A percentile compares a stretch with the other conserved stretches of the same genome.
phyloP scores from a whole-genome alignment of 2,888 invertebrate species.

The Acleris holmiana region DNA sequence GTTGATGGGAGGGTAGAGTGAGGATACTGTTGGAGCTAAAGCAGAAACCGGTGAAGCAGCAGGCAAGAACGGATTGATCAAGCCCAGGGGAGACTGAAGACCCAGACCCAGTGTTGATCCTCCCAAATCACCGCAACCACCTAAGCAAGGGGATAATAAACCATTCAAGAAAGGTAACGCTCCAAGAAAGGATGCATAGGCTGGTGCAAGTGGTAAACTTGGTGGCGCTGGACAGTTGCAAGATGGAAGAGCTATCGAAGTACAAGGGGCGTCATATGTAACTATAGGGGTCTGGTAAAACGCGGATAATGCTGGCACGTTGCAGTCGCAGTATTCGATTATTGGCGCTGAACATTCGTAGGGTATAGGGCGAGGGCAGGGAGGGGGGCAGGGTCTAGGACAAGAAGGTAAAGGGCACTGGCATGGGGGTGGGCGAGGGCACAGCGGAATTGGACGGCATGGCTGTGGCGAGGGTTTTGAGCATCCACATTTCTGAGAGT shows the following conservation, averaged over 20 bases:
- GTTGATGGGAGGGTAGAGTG: conserved; percentile 48
- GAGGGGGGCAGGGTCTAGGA: neutral
- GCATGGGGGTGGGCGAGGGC: neutral
- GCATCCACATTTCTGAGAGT: conserved; percentile 11
- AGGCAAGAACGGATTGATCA: conserved; percentile 55
- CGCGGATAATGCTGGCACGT: neutral
- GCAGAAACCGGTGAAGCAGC: conserved; percentile 60
- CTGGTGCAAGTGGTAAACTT: conserved; percentile 11
- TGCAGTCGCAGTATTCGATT: conserved; percentile 5
- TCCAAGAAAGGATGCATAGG: neutral
- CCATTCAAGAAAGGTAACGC: neutral
- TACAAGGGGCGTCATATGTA: neutral
- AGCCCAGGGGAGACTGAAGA: conserved; percentile 26
- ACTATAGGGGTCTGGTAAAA: neutral
- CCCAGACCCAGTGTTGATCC: neutral
- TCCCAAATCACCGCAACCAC: neutral
- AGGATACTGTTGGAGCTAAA: conserved; percentile 47
- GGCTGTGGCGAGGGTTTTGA: neutral
- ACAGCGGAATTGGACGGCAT: neutral
- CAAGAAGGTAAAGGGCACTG: neutral
- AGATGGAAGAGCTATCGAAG: neutral
- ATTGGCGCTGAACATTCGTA: neutral
- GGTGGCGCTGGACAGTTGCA: conserved; percentile 22
- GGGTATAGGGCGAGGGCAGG: neutral
- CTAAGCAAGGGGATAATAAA: neutral